Evolutionary conservation across 2,888 invertebrate species (phyloP), one percentile per base, ranked within the genome.

Genomic region (Tachina lurida): DNA sequence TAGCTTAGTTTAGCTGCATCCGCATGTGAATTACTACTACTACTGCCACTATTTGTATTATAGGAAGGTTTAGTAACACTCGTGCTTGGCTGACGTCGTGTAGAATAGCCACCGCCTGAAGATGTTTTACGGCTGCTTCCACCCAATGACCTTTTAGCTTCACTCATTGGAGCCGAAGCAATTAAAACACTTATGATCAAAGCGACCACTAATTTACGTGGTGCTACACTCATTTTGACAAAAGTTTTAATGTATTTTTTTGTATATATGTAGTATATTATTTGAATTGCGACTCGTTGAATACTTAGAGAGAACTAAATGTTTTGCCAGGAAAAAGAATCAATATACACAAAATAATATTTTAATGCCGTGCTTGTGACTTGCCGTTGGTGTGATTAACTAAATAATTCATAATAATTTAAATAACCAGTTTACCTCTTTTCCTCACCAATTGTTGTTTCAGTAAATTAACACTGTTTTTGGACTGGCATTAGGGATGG

Each of bases 1-100:
- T 93, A 93, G 81, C 92, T 93, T 13, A 93, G 75, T 84, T 92
- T 92, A 17, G 91, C 91, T 39, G 88, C 87, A 87, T 93, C 93
- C 0, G 91, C 90, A 86, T 92, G 92, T 3, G 92, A 91, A 79
- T 92, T 92, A 45, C 90, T 83, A 19, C 86, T 86, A 54, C 78
- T 88, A 74, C 68, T 87, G 67, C 80, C 87, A 45, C 86, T 88
- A 62, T 84, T 89, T 7, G 88, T 87, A 5, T 81, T 88, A 67
- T 89, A 91, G 68, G 90, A 89, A 54, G 92, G 91, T 78, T 90
- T 92, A 41, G 92, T 92, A 63, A 91, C 92, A 79, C 90, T 90
- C 43, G 91, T 89, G 1, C 89, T 89, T 70, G 84, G 89, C 63
- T 89, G 88, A 84, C 87, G 80, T 15, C 87, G 88, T 1, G 86